Evolutionary conservation across 1,140 invertebrate genomes (phyloP).

Genomic region (Temnothorax longispinosus): DNA sequence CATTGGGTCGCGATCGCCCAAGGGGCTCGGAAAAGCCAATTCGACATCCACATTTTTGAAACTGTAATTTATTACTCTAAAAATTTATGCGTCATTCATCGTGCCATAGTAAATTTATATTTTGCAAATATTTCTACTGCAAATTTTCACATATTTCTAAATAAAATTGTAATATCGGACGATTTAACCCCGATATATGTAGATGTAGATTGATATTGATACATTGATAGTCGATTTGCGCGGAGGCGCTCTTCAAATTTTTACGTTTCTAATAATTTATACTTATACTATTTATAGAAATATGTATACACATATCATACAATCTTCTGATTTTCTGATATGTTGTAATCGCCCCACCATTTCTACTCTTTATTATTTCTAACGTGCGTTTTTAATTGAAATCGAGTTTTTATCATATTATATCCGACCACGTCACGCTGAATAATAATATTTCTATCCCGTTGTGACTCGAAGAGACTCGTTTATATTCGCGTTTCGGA

Average conservation of each 20-base stretch:
- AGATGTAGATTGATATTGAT: neutral
- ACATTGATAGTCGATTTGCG: conserved; percentile 15
- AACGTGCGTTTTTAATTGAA: neutral
- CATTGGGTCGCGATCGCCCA: too few species aligned
- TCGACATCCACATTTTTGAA: neutral
- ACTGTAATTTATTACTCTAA: neutral
- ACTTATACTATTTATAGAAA: neutral
- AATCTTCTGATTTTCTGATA: neutral
- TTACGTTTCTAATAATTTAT: neutral
- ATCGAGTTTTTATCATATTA: neutral
- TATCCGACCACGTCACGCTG: too few species aligned
- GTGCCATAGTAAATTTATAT: neutral
- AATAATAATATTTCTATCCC: too few species aligned
- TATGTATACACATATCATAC: neutral
- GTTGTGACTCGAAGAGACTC: too few species aligned
- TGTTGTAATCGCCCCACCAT: neutral
- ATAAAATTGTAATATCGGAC: neutral
- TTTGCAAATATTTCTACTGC: neutral
- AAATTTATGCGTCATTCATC: neutral
- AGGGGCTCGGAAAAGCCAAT: neutral
- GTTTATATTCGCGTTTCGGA: too few species aligned
- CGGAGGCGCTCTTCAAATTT: conserved; percentile 37
- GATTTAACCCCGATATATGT: neutral
- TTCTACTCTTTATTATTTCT: neutral
- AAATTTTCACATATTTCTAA: conserved; percentile 10